These are phyloP conservation scores for Gallinago stenura DNA, from an alignment of 2,797 vertebrate species.

Conservation along the genomic window DNA sequence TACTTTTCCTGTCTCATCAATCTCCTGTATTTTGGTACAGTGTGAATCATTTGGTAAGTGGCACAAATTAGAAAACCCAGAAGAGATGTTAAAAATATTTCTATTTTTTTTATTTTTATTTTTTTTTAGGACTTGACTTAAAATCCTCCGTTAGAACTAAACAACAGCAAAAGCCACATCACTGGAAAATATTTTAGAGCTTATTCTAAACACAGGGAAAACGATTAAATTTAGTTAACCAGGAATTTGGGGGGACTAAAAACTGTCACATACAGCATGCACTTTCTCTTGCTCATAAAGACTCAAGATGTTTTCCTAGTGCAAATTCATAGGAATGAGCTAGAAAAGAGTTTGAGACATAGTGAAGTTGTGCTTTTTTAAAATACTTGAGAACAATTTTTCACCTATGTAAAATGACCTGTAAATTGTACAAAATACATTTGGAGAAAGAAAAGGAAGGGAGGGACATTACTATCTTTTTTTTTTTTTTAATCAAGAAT, in stretches of 20 bases:
- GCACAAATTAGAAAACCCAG: slow-evolving; percentile 42
- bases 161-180: background rate
- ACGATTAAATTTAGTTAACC: background rate
- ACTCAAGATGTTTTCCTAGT: background rate
- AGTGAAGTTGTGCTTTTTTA: background rate
- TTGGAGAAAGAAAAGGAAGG: background rate
- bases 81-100: slow-evolving; percentile 34
- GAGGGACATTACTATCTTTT: background rate
- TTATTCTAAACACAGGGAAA: background rate
- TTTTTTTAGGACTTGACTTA: background rate
- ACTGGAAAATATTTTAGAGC: background rate
- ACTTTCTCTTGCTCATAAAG: background rate
- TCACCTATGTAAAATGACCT: background rate
- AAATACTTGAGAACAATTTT: background rate
- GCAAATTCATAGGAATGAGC: background rate
- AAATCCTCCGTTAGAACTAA: slow-evolving; percentile 1
- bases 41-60: slow-evolving; percentile 47
- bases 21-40: slow-evolving; percentile 62
- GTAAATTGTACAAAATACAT: background rate
- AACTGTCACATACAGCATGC: background rate
- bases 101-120: background rate
- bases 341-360: background rate
- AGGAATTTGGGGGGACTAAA: background rate
- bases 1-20: slow-evolving; percentile 65
- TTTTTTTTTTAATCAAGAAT: slow-evolving; percentile 1